Evolutionary conservation across 2,797 vertebrate genomes (phyloP).

Genomic region (Avahi laniger): DNA sequence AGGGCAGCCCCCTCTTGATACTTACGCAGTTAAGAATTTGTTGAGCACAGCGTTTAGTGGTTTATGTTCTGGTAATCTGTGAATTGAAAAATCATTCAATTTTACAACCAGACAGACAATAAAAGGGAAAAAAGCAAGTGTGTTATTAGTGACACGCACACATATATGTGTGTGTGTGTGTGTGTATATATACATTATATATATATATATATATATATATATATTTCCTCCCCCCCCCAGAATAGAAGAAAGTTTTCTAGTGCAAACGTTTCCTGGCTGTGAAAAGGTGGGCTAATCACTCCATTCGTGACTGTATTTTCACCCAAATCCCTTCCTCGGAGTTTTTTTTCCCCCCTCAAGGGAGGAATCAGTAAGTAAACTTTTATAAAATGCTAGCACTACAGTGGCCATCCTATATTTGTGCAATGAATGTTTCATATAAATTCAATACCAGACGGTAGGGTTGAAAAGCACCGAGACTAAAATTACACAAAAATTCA

Average conservation of each 20-base stretch:
- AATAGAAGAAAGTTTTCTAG: neutral
- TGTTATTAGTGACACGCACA: neutral
- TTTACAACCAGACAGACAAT: neutral
- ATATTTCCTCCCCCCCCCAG: neutral
- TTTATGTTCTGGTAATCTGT: neutral
- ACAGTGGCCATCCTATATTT: neutral
- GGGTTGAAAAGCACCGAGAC: neutral
- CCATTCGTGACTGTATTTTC: neutral
- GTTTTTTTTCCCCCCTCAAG: neutral
- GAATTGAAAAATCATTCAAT: slow-evolving; percentile 32
- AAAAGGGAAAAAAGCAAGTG: neutral
- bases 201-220: neutral
- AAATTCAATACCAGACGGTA: neutral
- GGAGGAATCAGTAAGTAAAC: neutral
- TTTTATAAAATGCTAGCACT: slow-evolving; percentile 8
- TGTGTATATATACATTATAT: too few species aligned
- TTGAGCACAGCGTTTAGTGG: neutral
- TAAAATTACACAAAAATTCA: neutral
- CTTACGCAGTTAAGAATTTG: neutral
- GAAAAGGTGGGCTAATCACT: neutral
- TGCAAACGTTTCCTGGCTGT: neutral
- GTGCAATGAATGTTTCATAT: neutral
- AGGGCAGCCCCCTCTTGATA: neutral
- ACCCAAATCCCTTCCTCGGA: neutral
- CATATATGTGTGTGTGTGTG: neutral